Conservation (phyloP, 1,140 invertebrate species). For the Drosophila lini region DNA sequence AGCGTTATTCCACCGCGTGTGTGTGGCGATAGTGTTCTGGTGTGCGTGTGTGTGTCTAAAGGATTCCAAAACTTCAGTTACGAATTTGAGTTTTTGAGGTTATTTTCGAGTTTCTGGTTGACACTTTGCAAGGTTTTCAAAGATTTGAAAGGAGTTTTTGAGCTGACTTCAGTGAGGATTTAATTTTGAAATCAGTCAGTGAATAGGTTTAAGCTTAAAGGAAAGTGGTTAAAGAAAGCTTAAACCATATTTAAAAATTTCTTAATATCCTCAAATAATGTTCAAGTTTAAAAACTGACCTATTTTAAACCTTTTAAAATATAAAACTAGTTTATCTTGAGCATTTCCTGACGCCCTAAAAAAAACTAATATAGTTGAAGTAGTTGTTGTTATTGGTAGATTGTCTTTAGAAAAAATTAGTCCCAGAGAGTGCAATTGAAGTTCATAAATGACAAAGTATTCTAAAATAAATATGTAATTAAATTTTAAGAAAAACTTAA, state of each 20-base stretch:
- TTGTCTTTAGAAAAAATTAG: no score
- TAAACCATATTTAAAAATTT: background rate
- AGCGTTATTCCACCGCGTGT: conserved; percentile 27
- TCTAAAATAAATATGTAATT: no score
- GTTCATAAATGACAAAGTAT: no score
- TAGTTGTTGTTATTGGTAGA: background rate
- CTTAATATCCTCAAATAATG: no score
- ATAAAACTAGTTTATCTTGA: no score
- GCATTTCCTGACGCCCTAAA: background rate
- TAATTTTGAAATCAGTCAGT: background rate
- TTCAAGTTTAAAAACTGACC: no score
- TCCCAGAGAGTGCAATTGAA: no score
- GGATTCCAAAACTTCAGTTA: conserved; percentile 15
- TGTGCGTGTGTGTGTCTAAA: conserved; percentile 24
- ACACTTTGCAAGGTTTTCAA: background rate
- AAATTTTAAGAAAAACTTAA: no score
- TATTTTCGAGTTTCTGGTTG: background rate
- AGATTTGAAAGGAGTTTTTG: background rate
- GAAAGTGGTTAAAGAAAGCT: background rate
- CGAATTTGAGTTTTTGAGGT: conserved; percentile 7
- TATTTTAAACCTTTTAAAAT: no score
- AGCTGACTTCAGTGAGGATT: background rate
- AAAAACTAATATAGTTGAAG: background rate
- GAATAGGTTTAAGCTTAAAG: background rate
- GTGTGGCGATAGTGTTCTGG: conserved; percentile 19